A percentile compares a stretch with the other conserved stretches of the same genome.
Conservation (phyloP, 1,140 invertebrate species). For the Camponotus vicinus region DNA sequence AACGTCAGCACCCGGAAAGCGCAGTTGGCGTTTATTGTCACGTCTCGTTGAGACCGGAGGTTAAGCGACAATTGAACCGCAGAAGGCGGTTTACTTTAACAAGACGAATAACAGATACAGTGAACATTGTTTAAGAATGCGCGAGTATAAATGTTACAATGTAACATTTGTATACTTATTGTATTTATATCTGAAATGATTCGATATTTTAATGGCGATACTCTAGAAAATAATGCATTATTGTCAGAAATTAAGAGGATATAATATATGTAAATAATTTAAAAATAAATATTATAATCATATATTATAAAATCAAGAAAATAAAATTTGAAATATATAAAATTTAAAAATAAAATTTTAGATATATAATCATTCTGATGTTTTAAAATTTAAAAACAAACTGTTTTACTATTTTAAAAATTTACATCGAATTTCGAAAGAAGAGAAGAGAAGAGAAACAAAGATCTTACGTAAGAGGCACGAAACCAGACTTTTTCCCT, state of each 20-base stretch:
- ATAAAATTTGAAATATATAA: too few species aligned
- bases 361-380: too few species aligned
- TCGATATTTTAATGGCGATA: not conserved
- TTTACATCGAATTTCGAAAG: not conserved
- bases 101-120: constrained; percentile 6
- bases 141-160: not conserved
- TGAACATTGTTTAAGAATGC: constrained; percentile 18
- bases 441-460: not conserved
- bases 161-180: not conserved
- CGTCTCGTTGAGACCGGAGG: constrained; percentile 62
- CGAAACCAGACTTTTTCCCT: not conserved
- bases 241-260: not conserved
- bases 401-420: too few species aligned
- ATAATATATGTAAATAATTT: too few species aligned
- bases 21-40: constrained; percentile 76
- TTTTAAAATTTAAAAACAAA: too few species aligned
- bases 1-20: constrained; percentile 64
- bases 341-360: too few species aligned
- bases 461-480: not conserved
- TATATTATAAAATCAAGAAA: too few species aligned
- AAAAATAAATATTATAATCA: too few species aligned
- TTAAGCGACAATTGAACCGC: constrained; percentile 80
- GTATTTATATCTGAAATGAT: not conserved
- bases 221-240: not conserved
- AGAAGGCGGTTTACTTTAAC: constrained; percentile 58